phyloP scores from a whole-genome alignment of 2,113 vertebrate genomes.

The Campylomormyrus tamandua region DNA sequence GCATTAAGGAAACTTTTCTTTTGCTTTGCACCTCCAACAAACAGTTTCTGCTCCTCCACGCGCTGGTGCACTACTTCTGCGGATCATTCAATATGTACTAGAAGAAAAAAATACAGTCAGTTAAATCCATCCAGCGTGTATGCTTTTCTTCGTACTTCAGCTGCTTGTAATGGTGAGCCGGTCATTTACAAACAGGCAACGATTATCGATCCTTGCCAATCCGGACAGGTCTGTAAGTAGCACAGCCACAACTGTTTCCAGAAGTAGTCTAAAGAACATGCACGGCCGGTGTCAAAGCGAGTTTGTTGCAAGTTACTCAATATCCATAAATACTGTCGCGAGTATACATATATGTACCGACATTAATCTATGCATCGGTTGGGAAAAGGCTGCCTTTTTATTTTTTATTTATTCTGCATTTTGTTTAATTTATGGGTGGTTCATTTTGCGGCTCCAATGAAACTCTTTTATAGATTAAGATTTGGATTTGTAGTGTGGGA shows the following conservation, averaged over 20 bases:
- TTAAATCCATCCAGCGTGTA: neutral
- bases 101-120: too few relatives aligned
- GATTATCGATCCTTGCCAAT: neutral
- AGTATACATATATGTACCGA: neutral
- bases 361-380: neutral
- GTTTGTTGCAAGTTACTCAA: neutral
- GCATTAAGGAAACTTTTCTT: neutral
- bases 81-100: neutral
- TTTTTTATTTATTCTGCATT: neutral
- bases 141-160: neutral
- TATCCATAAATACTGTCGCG: neutral
- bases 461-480: neutral
- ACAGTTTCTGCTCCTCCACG: slow-evolving; percentile 25
- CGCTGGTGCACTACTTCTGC: slow-evolving; percentile 10
- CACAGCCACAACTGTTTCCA: neutral
- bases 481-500: neutral
- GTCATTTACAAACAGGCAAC: neutral
- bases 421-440: neutral
- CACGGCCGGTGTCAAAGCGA: neutral
- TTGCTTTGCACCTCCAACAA: neutral
- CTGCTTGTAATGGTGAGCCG: neutral
- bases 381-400: neutral
- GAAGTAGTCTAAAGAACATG: neutral
- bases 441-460: neutral
- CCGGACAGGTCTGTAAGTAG: neutral